Base-by-base conservation (phyloP, 2,888 invertebrate genomes). In the Hyppa rectilinea region DNA sequence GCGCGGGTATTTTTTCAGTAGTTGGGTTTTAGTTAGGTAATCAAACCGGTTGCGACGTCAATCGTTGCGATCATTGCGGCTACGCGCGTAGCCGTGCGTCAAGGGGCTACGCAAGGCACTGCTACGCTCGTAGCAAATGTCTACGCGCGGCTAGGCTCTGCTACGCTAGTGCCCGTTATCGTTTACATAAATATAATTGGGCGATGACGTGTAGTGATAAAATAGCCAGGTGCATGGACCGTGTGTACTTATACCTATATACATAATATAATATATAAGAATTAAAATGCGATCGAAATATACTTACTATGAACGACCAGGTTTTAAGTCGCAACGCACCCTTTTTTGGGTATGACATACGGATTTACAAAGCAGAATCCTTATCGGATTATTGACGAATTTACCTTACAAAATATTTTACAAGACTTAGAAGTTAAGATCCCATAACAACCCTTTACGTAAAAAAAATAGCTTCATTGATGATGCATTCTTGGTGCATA, bases 61-160 rank as follows among this genome's bases (percentile, higher is more conserved):
- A n/a, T n/a, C n/a, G n/a, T n/a, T n/a, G n/a, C n/a, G n/a, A 52
- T 50, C 5, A 2, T 29, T 52, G 5, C 29, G 59, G 9, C n/a
- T 29, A n/a, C 5, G 52, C 29, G 43, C 20, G 23, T 65, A 50
- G 23, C 31, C n/a, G 5, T 55, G 47, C 40, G 20, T 52, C 34
- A 40, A 36, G 1, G 10, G 49, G 52, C 50, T 78, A 78, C 78
- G 78, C 45, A 45, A 50, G 7, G 23, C 17, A 26, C 2, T 45
- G 71, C 74, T 74, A 70, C 80, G 47, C n/a, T 20, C 49, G 69
- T 75, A 70, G 72, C 75, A 53, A 50, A 2, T 29, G 23, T 29
- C 47, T 47, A 60, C 53, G 52, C 23, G 4, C 3, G 17, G 14
- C 20, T 20, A 36, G 20, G 17, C 31, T 38, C 12, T n/a, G 55